Evolutionary conservation across 2,113 vertebrate genomes (phyloP).

Genomic region (Equus quagga): DNA sequence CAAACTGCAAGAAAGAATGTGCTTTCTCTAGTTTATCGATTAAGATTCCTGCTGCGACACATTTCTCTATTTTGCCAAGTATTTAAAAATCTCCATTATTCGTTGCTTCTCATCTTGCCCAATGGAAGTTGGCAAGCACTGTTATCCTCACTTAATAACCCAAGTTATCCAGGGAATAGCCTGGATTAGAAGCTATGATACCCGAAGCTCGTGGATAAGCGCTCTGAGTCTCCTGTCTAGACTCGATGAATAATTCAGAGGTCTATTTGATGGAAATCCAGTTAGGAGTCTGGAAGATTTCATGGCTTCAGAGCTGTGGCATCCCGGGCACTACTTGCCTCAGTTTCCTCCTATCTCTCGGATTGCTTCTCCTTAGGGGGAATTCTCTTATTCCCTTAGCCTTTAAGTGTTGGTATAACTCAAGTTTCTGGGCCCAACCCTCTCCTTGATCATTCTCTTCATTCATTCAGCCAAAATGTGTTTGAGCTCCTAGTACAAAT

Average conservation of each 20-base stretch:
- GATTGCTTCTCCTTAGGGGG: not conserved
- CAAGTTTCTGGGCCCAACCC: not conserved
- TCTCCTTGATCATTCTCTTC: not conserved
- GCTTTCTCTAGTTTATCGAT: not conserved
- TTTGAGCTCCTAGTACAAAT: not conserved
- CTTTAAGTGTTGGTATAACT: not conserved
- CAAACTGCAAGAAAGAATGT: not conserved
- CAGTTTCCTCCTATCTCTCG: not conserved
- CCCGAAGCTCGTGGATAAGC: not conserved
- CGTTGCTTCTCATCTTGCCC: conserved; percentile 26
- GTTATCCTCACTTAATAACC: conserved; percentile 56
- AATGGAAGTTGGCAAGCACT: conserved; percentile 15
- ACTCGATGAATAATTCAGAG: conserved; percentile 49
- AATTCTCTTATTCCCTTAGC: not conserved
- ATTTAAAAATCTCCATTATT: conserved; percentile 55
- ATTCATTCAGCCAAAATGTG: not conserved
- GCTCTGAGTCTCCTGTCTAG: conserved; percentile 23
- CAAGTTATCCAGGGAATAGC: conserved; percentile 1
- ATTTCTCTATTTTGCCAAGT: conserved; percentile 18
- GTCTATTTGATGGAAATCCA: conserved; percentile 32
- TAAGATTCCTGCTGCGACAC: conserved; percentile 5
- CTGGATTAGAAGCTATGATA: conserved; percentile 51
- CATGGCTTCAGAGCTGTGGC: not conserved
- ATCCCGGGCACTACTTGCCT: not conserved
- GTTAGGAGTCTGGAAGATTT: not conserved